phyloP scores from a whole-genome alignment of 2,113 vertebrate genomes.

The Pedetes capensis region DNA sequence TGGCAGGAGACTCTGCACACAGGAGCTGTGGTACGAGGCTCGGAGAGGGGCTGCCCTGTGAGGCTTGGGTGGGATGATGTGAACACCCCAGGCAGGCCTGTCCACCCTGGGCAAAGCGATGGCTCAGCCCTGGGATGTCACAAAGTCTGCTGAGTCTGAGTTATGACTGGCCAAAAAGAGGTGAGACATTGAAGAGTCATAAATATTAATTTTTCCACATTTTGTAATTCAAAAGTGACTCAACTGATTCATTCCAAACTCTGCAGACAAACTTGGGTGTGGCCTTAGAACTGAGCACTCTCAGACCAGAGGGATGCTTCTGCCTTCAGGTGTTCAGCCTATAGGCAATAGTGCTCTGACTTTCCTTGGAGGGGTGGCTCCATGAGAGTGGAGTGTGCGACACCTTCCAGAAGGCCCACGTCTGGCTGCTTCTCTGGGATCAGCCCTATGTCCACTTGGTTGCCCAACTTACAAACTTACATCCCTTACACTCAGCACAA shows the following conservation, averaged over 20 bases:
- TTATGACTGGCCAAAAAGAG: conserved; percentile 32
- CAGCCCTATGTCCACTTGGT: not conserved
- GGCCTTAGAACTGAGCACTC: not conserved
- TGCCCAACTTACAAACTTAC: too few species aligned
- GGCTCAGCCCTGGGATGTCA: not conserved
- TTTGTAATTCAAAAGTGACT: conserved; percentile 50
- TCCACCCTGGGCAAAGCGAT: accelerated
- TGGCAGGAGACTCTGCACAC: not conserved
- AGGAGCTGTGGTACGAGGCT: not conserved
- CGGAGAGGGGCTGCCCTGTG: not conserved
- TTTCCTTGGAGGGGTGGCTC: not conserved
- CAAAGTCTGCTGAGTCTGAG: not conserved
- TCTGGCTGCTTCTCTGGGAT: not conserved
- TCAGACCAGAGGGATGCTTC: not conserved
- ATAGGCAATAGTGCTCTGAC: not conserved
- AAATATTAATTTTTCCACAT: conserved; percentile 38
- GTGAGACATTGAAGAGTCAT: conserved; percentile 21
- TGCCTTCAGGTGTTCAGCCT: not conserved
- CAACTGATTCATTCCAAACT: conserved; percentile 12
- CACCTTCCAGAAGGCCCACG: not conserved
- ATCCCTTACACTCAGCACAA: not conserved
- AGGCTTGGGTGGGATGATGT: not conserved
- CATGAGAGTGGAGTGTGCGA: not conserved
- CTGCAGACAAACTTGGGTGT: not conserved
- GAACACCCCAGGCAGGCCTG: not conserved